Base-by-base conservation (phyloP, 2,797 vertebrate species). In the Gobio occitaniae region DNA sequence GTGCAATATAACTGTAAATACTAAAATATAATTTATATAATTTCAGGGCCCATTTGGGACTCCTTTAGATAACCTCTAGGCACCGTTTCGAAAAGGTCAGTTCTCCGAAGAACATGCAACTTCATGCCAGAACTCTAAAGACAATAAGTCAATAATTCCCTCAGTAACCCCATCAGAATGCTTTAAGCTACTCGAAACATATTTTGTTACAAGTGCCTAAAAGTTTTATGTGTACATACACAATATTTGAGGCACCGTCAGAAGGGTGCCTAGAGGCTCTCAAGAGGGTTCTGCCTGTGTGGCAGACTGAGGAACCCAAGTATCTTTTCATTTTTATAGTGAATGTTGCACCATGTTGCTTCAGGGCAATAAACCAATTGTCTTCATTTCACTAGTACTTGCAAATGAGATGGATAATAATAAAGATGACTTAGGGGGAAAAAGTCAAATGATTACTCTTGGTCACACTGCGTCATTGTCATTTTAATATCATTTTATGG, bases 281-380 rank as follows among this genome's bases (percentile, higher is more conserved):
- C n/a, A 63, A 15, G 56, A 29, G 38, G 54, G 2, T 63, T 61
- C n/a, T 78, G 38, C 38, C 38, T 12, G 38, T 25, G 75, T 78
- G 75, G 36, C 54, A 61, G 38, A 25, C 3, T n/a, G 21, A 77
- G 54, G 13, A 61, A 44, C 38, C 52, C 54, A 1, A 61, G 75
- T 44, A 16, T 77, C 54, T 78, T 78, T 61, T 44, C 1, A 44
- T 78, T 78, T 78, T 47, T 78, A 47, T 10, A n/a, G 8, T 78
- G 8, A 78, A 61, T 78, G 75, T 77, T 61, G 36, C 54, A 61
- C 75, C 75, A 78, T 61, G 36, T 61, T 78, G 38, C 75, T 36
- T 78, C 8, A 44, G 54, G 75, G 21, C n/a, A 78, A 38, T 41
- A n/a, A 59, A 44, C 4, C 54, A 61, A 15, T 63, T 61, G 54